These are phyloP conservation scores for Dreissena rostriformis DNA, from an alignment of 1,140 invertebrate genomes.

Conservation along the genomic window DNA sequence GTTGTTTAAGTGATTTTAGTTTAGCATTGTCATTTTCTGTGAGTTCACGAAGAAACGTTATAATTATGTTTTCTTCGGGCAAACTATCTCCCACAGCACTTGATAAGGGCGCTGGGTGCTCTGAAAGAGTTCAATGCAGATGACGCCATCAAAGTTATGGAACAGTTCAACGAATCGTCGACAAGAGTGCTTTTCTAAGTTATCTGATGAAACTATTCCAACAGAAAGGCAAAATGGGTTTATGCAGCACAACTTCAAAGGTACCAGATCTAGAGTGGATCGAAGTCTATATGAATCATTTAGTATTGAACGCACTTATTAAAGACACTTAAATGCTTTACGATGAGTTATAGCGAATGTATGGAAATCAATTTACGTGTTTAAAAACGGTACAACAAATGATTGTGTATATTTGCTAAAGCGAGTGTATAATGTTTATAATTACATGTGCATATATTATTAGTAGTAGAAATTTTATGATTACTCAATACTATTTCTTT, in stretches of 20 bases:
- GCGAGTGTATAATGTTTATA: too few species aligned
- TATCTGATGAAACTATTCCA: conserved; percentile 99
- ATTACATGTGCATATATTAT: too few species aligned
- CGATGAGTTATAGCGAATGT: too few species aligned
- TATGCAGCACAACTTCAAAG: conserved; percentile 84
- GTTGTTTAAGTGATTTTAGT: too few species aligned
- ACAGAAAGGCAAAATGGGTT: conserved; percentile 87
- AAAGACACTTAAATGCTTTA: too few species aligned
- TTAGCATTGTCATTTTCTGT: background rate
- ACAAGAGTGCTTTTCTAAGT: conserved; percentile 98
- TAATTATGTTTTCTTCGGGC: conserved; percentile 80
- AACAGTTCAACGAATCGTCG: conserved; percentile 97
- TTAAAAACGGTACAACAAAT: too few species aligned
- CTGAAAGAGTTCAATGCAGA: conserved; percentile 98
- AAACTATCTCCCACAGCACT: conserved; percentile 96
- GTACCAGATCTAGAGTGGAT: conserved; percentile 96
- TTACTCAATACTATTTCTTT: too few species aligned
- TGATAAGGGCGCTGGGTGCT: conserved; percentile 96
- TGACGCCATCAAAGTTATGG: conserved; percentile 95
- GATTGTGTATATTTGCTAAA: too few species aligned
- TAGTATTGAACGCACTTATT: too few species aligned
- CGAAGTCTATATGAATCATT: too few species aligned
- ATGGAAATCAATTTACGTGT: too few species aligned
- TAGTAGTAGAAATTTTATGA: too few species aligned
- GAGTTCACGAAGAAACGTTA: background rate